Evolutionary conservation across 2,113 vertebrate species (phyloP).

Genomic region (Mus spicilegus): DNA sequence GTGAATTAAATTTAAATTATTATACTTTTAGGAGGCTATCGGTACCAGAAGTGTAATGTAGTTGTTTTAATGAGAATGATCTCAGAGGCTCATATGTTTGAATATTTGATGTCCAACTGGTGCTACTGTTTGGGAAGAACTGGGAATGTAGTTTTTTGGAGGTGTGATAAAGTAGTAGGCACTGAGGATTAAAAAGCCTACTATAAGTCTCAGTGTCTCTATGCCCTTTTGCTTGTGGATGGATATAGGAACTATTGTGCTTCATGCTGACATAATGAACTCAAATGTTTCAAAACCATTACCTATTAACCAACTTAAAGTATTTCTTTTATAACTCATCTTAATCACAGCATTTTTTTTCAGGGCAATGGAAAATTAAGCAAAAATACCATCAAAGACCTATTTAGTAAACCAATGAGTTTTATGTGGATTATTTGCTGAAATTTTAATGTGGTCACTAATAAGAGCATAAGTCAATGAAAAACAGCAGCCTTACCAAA

Average conservation of each 20-base stretch:
- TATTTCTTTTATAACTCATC: not conserved
- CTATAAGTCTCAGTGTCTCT: too few species aligned
- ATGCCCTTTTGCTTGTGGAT: not conserved
- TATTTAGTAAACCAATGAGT: not conserved
- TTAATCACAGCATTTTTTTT: not conserved
- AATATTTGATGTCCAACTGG: not conserved
- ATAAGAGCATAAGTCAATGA: not conserved
- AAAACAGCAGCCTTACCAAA: not conserved
- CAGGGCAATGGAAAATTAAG: not conserved
- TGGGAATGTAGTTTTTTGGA: not conserved
- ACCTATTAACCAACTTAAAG: not conserved
- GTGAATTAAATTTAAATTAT: not conserved
- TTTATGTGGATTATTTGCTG: not conserved
- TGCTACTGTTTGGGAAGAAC: not conserved
- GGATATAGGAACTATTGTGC: too few species aligned
- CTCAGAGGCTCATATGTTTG: not conserved
- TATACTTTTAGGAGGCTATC: not conserved
- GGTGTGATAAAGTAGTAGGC: not conserved
- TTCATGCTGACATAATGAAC: too few species aligned
- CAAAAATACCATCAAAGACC: not conserved
- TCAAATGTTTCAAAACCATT: not conserved
- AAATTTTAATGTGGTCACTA: not conserved
- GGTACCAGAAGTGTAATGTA: rapidly evolving
- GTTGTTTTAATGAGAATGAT: not conserved
- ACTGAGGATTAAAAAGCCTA: not conserved